Base-by-base conservation (phyloP, 2,888 invertebrate genomes). In the Agonopterix heracliana region DNA sequence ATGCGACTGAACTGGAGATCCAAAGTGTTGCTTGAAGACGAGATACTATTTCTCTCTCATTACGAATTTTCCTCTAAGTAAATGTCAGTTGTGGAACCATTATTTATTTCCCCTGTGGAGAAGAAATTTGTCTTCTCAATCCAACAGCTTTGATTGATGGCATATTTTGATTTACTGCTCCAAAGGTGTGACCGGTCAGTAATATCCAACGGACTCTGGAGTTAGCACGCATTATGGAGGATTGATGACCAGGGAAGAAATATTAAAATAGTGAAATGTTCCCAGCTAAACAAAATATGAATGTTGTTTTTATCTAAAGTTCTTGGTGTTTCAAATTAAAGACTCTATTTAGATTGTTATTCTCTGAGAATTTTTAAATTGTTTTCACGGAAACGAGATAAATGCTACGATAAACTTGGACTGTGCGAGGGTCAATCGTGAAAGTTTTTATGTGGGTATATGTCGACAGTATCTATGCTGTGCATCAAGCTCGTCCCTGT, bases 381-480 rank as follows among this genome's bases (percentile, higher is more conserved):
- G 68, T 77, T 78, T 86, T 78, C 81, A 77, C 70, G 74, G 81
- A 82, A 86, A 74, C 70, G 58, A 78, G 83, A 85, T 85, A 78
- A 81, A 76, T 74, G 71, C 56, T 62, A 12, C 71, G 85, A 86
- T 86, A 78, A 81, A 74, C 68, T 60, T 61, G 58, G 59, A 57
- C 48, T 55, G 53, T 55, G 56, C 60, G 64, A 56, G 63, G 71
- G 71, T 71, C 71, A 71, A 59, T 65, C 63, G 68, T 68, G 68
- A 71, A 75, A 74, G 70, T 66, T 72, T 71, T 71, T 68, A 58
- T 61, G 54, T 67, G 51, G 50, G 60, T 55, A 55, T 53, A 57
- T 58, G 60, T 61, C 44, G 59, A 54, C 55, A 55, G 48, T 55
- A 50, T 55, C 55, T 46, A 34, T 26, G 14, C 54, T 55, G 44